Percentiles rank a stretch among this genome's conserved stretches.
These are phyloP conservation scores for Sciurus niger DNA, from an alignment of 2,113 vertebrate genomes.

Conservation along the genomic window DNA sequence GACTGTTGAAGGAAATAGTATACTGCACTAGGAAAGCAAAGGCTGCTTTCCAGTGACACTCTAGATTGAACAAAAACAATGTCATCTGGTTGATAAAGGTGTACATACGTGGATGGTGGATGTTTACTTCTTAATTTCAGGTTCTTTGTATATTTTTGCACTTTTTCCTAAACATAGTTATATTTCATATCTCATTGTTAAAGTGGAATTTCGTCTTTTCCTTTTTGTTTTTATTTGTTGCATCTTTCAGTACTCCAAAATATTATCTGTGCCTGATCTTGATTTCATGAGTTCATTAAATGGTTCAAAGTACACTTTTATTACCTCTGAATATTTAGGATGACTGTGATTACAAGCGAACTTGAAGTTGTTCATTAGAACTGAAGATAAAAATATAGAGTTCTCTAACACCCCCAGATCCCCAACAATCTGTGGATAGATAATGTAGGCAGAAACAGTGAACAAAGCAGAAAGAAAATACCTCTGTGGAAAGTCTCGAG, in stretches of 20 bases:
- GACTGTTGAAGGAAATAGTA: neutral
- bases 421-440: neutral
- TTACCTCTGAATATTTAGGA: neutral
- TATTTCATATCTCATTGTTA: neutral
- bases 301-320: neutral
- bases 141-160: neutral
- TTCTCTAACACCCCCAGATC: neutral
- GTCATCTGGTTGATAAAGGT: neutral
- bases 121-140: neutral
- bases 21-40: too few species aligned
- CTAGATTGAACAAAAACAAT: neutral
- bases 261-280: neutral
- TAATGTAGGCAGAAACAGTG: neutral
- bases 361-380: neutral
- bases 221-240: neutral
- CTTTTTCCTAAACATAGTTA: neutral
- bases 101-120: neutral
- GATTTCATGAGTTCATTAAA: constrained; percentile 21
- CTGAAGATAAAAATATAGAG: neutral
- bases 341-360: neutral
- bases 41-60: neutral
- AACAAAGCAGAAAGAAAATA: neutral
- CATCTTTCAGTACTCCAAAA: neutral
- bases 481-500: neutral
- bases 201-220: neutral